Conservation (phyloP, 1,140 invertebrate species). For the Drosophila cardini region DNA sequence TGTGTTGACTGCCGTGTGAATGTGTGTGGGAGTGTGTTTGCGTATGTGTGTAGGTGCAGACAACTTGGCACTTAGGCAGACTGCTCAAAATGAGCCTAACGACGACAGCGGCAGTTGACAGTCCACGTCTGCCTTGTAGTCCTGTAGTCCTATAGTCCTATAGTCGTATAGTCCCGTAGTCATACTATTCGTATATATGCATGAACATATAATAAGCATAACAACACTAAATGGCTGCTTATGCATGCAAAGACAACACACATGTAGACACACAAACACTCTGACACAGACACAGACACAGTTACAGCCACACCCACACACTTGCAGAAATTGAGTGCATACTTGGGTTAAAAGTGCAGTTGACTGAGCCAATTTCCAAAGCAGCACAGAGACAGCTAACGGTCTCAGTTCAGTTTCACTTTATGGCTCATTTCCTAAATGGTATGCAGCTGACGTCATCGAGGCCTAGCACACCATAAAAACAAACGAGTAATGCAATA, state of each 20-base stretch:
- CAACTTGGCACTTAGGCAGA: slow-evolving; percentile 66
- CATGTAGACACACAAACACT: slow-evolving; percentile 10
- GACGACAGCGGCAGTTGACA: slow-evolving; percentile 59
- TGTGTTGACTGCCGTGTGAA: slow-evolving; percentile 28
- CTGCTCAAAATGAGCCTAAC: slow-evolving; percentile 70
- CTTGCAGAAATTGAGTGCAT: slow-evolving; percentile 77
- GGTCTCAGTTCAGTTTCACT: slow-evolving; percentile 44
- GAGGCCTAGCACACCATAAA: slow-evolving; percentile 52
- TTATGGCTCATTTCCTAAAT: slow-evolving; percentile 82
- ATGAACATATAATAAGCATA: slow-evolving; percentile 76
- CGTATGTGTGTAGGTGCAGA: slow-evolving; percentile 44
- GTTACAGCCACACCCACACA: slow-evolving; percentile 29
- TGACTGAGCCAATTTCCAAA: slow-evolving; percentile 66
- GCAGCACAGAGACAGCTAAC: slow-evolving; percentile 27
- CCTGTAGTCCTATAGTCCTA: slow-evolving; percentile 6
- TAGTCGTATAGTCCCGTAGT: slow-evolving; percentile 17
- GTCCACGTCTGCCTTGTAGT: slow-evolving; percentile 42
- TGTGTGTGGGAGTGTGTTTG: slow-evolving; percentile 10
- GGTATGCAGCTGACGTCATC: slow-evolving; percentile 62
- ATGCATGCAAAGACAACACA: slow-evolving; percentile 73
- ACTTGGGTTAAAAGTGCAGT: slow-evolving; percentile 71
- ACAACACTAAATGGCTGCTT: slow-evolving; percentile 81
- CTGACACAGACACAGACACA: neutral
- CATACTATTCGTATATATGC: slow-evolving; percentile 35
- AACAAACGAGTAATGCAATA: slow-evolving; percentile 42